Base-by-base conservation (phyloP, 92 coral and sea anemone genomes). In the Palythoa caribaeorum region DNA sequence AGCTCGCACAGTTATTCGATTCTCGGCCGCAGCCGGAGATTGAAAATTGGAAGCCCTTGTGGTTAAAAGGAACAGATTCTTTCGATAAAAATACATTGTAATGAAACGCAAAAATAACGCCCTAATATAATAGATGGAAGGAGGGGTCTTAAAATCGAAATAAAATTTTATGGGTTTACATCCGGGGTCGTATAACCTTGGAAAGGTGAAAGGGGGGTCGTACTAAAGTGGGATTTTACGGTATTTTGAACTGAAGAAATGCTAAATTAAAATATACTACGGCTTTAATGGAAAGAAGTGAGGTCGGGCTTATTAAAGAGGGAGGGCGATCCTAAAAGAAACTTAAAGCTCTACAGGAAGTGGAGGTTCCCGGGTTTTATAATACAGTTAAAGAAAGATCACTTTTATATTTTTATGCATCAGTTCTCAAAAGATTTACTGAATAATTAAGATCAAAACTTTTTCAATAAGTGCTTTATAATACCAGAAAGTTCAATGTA, bases 381-480 rank as follows among this genome's bases (percentile, higher is more conserved):
- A 65, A 16, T 20, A 4, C 71, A 4, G 9, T 57, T 12, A 57
- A 28, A 57, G n/a, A 57, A 57, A 57, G 14, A 16, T 57, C 63
- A 11, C 16, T 66, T 66, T 19, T 66, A 11, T 66, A 19, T 66
- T 66, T 28, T 66, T n/a, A 66, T 19, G 19, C 38, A 66, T 19
- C 38, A 66, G 38, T 66, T 19, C 72, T 66, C 72, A 66, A 66
- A 66, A 66, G 38, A 66, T 66, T 66, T 66, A 66, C 72, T 66
- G 37, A 66, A 66, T 5, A 66, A 17, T 17, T 66, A 66, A 66
- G 19, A 19, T 66, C 37, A 66, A 66, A 19, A 66, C 38, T 66
- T 66, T 17, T n/a, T 0, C 72, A 66, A 66, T 28, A 66, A 66
- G 38, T 2, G 17, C 38, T 21, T 66, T 21, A 66, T 66, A 28